Base-by-base conservation (phyloP, 64 coral and sea anemone genomes). In the Montipora cactus region DNA sequence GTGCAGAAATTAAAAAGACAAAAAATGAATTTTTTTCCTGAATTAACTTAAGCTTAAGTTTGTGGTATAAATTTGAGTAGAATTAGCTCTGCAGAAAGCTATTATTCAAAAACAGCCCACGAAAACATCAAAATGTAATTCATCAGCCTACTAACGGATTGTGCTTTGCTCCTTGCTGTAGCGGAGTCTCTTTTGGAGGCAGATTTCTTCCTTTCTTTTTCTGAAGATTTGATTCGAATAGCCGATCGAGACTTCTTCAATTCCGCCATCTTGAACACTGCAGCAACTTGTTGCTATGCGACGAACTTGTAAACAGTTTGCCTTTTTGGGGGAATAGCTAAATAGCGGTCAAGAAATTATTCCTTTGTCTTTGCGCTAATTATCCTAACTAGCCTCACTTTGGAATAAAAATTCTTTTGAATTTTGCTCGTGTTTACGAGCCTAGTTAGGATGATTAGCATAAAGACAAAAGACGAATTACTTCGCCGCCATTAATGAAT, bases 201-300 rank as follows among this genome's bases (percentile, higher is more conserved):
- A 57, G 92, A 93, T 80, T 73, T 93, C 47, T 80, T 87, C 18
- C 92, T 71, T 25, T 93, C 91, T 87, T 70, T 77, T 22, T 93
- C 92, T 23, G 92, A 93, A 88, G 92, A 93, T 68, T 93, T 93
- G 12, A 88, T 81, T 72, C 92, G 74, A 70, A 93, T 93, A 14
- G 23, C 92, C 19, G 92, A 93, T 69, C 92, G 84, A 93, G 74
- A 88, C 77, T 93, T 93, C 61, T 80, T 93, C 83, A 12, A 6
- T 37, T 93, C 84, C 75, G 83, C 84, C 92, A 93, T 93, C 68
- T 93, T 93, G 81, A 55, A 84, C 49, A 22, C 84, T 20, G 53
- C 45, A 49, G 20, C 73, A 9, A 50, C 15, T 51, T 48, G 92
- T 93, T 93, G 92, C 92, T 93, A 93, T 93, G 92, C 84, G 67